A percentile compares a stretch with the other conserved stretches of the same genome.
Conservation (phyloP, 1,140 invertebrate genomes). For the Ostrea edulis region DNA sequence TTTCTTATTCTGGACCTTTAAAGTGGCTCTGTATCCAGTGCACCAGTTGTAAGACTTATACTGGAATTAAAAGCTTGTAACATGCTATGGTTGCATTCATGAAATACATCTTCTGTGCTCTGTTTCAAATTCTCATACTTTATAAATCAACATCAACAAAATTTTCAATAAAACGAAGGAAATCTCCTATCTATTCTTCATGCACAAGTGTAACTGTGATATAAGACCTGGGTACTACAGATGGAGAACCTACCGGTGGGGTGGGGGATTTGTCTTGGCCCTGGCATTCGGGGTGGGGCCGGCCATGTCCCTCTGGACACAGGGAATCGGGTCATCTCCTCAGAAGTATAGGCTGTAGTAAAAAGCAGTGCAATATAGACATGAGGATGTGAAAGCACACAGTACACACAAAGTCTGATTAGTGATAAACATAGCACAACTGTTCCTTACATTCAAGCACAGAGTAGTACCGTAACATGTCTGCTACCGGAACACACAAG, state of each 20-base stretch:
- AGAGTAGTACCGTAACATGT: no score
- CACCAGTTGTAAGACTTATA: background rate
- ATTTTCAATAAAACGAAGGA: background rate
- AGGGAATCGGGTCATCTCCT: conserved; percentile 30
- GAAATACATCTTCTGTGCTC: background rate
- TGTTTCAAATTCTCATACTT: background rate
- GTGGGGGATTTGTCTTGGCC: conserved; percentile 17
- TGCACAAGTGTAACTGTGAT: background rate
- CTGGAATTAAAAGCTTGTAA: background rate
- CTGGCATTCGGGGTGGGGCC: conserved; percentile 27
- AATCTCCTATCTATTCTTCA: background rate
- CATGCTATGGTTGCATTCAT: background rate
- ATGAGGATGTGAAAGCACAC: background rate
- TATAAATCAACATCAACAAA: background rate
- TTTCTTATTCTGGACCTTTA: background rate
- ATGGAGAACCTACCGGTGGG: conserved; percentile 22
- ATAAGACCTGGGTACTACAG: background rate
- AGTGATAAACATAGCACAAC: background rate
- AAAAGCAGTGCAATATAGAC: conserved; percentile 29
- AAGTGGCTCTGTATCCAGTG: background rate
- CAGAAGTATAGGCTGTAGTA: conserved; percentile 34
- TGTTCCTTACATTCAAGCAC: no score
- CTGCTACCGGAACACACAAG: no score
- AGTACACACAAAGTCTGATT: conserved; percentile 3
- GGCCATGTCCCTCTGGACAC: conserved; percentile 7